Evolutionary conservation across 1,140 invertebrate genomes (phyloP), one percentile per base, ranked within the genome.

Genomic region (Nephila pilipes): DNA sequence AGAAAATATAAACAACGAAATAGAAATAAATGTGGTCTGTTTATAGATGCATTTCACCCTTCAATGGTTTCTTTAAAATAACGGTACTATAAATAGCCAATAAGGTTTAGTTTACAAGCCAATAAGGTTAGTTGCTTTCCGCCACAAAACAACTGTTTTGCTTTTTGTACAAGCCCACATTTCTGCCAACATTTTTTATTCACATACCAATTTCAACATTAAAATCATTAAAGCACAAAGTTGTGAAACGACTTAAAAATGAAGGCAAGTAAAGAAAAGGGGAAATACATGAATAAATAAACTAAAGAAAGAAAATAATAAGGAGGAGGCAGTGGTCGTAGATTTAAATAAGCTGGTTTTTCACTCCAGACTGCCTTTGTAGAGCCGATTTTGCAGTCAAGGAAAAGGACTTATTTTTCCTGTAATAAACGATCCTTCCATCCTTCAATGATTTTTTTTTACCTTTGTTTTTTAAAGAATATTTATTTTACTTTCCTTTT

Each of bases 1-100:
- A 65, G 14, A 12, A 65, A 65, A 29, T 14, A 25, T 14, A 65
- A 65, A 65, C 63, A 65, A n/a, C n/a, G 22, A 65, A 65, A n/a
- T 10, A 46, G 12, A 46, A 46, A 46, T 46, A 46, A 46, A 46
- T 46, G 46, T 10, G 46, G 46, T n/a, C 25, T 65, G n/a, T 65
- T 65, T 65, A 65, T 25, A 65, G n/a, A n/a, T 25, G 63, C 22
- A 65, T 65, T 65, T 65, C 63, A 65, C 63, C 63, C 63, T 65
- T 65, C 63, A 65, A 29, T 65, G 63, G 63, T 25, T 65, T n/a
- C 63, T 65, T 65, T n/a, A 12, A 65, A 65, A 65, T 65, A 65
- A 25, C 25, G n/a, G 63, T 10, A n/a, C 63, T 65, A 65, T 65
- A 65, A 65, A 65, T 25, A 65, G 63, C 63, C 63, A 25, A 65